A percentile compares a stretch with the other conserved stretches of the same genome.
These are phyloP conservation scores for Ophiodon elongatus DNA, from an alignment of 2,113 vertebrate species.

Conservation along the genomic window DNA sequence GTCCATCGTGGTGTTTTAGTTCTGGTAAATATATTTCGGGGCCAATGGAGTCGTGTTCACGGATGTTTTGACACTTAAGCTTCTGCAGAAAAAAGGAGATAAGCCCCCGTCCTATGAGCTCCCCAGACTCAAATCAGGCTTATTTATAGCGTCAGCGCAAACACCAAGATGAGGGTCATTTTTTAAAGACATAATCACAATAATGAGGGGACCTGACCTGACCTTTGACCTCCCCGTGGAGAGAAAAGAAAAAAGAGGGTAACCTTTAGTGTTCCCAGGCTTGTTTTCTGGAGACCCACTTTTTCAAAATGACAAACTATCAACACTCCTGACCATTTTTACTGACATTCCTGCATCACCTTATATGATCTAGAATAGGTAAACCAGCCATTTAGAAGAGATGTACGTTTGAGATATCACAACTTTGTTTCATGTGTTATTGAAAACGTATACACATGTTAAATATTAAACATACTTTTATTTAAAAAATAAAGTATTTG, in stretches of 20 bases:
- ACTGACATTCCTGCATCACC: neutral
- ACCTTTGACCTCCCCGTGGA: neutral
- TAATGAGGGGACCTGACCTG: neutral
- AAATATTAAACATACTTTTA: no score
- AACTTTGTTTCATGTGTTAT: no score
- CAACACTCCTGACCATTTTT: neutral
- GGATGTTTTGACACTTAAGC: neutral
- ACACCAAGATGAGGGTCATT: neutral
- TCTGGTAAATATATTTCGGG: neutral
- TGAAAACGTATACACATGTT: no score
- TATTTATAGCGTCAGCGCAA: constrained; percentile 26
- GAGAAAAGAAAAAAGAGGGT: neutral
- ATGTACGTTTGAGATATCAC: neutral
- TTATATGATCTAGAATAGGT: neutral
- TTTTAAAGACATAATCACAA: neutral
- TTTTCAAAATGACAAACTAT: neutral
- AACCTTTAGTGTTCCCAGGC: neutral
- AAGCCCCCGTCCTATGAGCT: neutral
- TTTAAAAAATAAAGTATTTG: neutral
- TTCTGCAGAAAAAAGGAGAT: constrained; percentile 1
- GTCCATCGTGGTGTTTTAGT: neutral
- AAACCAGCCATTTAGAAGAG: neutral
- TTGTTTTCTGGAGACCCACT: neutral
- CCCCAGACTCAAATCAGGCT: constrained; percentile 13
- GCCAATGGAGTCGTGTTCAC: neutral